phyloP scores from a whole-genome alignment of 2,888 invertebrate genomes.

The Alcis repandata region DNA sequence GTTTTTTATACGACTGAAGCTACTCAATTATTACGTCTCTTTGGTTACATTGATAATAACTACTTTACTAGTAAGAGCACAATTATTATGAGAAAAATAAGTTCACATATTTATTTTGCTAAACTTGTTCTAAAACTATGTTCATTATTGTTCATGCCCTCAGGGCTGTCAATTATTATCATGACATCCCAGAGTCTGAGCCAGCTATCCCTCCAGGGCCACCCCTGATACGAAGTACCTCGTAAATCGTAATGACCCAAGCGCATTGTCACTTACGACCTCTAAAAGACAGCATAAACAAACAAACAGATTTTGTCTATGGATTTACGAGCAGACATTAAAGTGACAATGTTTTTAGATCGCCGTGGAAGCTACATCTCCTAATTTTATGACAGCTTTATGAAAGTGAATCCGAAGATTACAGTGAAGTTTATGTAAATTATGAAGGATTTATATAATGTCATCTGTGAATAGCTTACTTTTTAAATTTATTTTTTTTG shows the following conservation, averaged over 20 bases:
- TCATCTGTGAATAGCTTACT: constrained; percentile 1
- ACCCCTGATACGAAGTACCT: constrained; percentile 65
- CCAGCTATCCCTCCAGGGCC: constrained; percentile 50
- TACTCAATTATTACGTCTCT: too few species aligned
- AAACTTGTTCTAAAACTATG: neutral
- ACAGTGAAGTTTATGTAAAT: constrained; percentile 22
- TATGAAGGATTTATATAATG: neutral
- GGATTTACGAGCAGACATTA: constrained; percentile 43
- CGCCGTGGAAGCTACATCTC: constrained; percentile 24
- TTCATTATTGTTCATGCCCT: neutral
- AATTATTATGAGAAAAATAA: too few species aligned
- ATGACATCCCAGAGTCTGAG: constrained; percentile 53
- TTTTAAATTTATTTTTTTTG: neutral
- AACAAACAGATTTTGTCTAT: constrained; percentile 51
- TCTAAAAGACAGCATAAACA: constrained; percentile 48
- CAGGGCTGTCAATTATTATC: constrained; percentile 17
- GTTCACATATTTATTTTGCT: too few species aligned
- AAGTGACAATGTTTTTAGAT: constrained; percentile 40
- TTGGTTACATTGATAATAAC: too few species aligned
- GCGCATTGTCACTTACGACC: constrained; percentile 51
- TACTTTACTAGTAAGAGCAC: too few species aligned
- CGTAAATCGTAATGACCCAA: constrained; percentile 68
- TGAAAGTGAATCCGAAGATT: constrained; percentile 7
- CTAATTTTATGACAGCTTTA: constrained; percentile 28
- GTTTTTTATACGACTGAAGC: neutral